phyloP scores from a whole-genome alignment of 2,113 vertebrate genomes.

The Tragelaphus scriptus region DNA sequence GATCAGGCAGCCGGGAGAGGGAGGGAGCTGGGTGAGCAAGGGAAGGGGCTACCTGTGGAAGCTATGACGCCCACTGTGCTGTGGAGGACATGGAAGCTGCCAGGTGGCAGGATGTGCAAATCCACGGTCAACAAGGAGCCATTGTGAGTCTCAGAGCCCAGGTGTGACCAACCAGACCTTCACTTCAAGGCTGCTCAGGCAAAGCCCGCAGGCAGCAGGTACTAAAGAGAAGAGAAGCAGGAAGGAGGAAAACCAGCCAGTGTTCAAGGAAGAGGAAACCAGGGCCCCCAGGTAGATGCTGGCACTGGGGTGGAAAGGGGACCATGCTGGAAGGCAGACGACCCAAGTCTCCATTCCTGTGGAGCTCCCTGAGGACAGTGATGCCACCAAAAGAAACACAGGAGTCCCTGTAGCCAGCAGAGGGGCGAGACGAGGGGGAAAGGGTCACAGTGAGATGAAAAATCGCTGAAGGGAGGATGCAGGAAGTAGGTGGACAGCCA shows the following conservation, averaged over 20 bases:
- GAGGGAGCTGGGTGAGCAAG: accelerated
- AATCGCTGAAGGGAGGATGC: accelerated
- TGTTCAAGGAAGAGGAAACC: not conserved
- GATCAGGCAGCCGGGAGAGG: too few species aligned
- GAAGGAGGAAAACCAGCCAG: not conserved
- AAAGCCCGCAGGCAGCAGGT: not conserved
- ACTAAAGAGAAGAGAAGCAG: not conserved
- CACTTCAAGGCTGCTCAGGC: not conserved
- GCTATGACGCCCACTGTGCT: accelerated
- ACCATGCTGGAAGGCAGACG: accelerated
- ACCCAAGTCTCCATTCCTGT: not conserved
- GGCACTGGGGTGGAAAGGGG: not conserved
- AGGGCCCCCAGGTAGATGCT: not conserved
- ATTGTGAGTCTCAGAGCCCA: not conserved
- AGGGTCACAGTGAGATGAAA: accelerated
- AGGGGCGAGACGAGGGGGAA: not conserved
- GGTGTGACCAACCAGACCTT: not conserved
- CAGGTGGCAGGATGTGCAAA: not conserved
- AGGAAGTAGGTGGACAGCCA: not conserved
- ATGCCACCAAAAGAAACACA: not conserved
- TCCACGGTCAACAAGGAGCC: not conserved
- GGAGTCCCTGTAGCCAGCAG: not conserved
- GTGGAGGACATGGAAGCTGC: not conserved
- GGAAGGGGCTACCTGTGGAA: not conserved
- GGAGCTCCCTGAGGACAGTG: not conserved